These are phyloP conservation scores for Sphaeramia orbicularis DNA, from an alignment of 2,797 vertebrate genomes.

Conservation along the genomic window DNA sequence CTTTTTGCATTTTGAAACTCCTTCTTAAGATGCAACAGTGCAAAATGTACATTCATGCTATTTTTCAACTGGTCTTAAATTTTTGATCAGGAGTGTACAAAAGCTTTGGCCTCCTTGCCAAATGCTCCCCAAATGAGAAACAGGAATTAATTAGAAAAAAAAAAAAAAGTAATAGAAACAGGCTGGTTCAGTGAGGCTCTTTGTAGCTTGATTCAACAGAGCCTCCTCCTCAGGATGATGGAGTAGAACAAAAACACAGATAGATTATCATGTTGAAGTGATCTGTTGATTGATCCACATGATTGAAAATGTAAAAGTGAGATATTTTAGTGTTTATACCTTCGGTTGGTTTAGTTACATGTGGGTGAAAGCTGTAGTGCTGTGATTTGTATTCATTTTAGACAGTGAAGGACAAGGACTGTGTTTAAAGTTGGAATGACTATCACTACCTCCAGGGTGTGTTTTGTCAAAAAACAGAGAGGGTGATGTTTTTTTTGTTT, in stretches of 20 bases:
- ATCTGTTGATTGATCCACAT: slow-evolving; percentile 3
- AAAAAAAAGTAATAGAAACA: background rate
- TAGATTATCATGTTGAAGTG: slow-evolving; percentile 1
- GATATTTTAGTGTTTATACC: background rate
- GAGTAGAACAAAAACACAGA: slow-evolving; percentile 10
- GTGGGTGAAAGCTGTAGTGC: slow-evolving; percentile 7
- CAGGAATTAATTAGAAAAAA: background rate
- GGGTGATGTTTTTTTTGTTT: too few species aligned
- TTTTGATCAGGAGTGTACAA: too few species aligned
- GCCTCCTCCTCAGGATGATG: background rate
- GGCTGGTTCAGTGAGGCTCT: background rate
- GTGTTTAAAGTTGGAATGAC: background rate
- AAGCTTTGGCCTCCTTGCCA: background rate
- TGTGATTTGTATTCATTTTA: background rate
- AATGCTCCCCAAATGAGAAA: background rate
- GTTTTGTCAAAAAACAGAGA: too few species aligned
- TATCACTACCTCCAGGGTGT: too few species aligned
- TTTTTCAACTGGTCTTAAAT: too few species aligned
- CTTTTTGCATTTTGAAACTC: too few species aligned
- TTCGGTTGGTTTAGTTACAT: too few species aligned
- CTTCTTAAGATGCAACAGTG: too few species aligned
- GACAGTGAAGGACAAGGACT: background rate
- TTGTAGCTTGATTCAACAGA: slow-evolving; percentile 11
- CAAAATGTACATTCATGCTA: too few species aligned
- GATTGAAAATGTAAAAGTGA: background rate